A percentile compares a stretch with the other conserved stretches of the same genome.
phyloP scores from a whole-genome alignment of 2,797 vertebrate genomes.

The Hafferia zeledoni region DNA sequence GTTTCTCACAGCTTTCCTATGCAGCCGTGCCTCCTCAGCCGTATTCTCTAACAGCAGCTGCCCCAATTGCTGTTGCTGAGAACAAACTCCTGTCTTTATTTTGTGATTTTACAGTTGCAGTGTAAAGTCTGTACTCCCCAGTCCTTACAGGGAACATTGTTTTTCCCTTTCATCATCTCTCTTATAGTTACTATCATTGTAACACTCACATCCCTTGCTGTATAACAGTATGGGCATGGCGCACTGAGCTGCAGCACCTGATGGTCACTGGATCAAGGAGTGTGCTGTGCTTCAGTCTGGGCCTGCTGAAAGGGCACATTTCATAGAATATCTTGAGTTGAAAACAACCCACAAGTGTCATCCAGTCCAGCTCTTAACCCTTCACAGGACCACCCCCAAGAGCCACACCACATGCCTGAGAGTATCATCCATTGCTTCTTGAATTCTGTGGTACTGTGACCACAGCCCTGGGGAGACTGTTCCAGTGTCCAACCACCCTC shows the following conservation, averaged over 20 bases:
- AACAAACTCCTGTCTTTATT: background rate
- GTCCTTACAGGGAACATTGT: background rate
- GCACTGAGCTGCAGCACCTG: background rate
- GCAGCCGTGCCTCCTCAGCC: background rate
- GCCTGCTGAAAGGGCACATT: background rate
- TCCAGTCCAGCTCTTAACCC: background rate
- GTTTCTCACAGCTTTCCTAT: background rate
- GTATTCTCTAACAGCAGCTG: background rate
- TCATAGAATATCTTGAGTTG: background rate
- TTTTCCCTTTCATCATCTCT: background rate
- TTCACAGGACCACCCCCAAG: background rate
- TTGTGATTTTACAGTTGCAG: background rate
- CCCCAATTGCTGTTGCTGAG: background rate
- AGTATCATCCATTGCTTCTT: background rate
- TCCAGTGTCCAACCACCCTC: background rate
- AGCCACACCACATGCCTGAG: background rate
- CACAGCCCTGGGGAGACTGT: background rate
- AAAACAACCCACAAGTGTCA: background rate
- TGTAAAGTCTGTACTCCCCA: background rate
- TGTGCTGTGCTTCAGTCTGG: background rate
- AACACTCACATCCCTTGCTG: background rate
- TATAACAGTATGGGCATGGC: rapidly evolving
- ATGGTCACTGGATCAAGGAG: background rate
- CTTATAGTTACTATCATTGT: background rate
- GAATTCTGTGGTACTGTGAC: background rate